Evolutionary conservation across 2,113 vertebrate genomes (phyloP).

Genomic region (Engystomops pustulosus): DNA sequence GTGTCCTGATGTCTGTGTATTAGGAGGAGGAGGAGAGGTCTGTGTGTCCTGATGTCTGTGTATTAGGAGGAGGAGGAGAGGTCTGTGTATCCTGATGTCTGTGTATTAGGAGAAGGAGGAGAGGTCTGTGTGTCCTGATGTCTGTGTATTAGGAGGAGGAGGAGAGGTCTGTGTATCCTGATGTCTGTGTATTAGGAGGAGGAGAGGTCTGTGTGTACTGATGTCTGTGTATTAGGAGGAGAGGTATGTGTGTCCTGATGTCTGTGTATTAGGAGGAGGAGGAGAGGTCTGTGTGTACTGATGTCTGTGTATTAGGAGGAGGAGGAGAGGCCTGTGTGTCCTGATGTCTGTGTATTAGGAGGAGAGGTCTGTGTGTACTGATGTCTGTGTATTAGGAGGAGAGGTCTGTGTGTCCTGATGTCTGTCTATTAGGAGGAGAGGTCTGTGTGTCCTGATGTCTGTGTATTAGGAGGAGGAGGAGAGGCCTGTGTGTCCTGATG

Average conservation of each 20-base stretch:
- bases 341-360: not conserved
- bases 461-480: not conserved
- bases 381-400: not conserved
- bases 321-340: not conserved
- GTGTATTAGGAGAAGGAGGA: too few species aligned
- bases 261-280: not conserved
- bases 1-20: too few species aligned
- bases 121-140: too few species aligned
- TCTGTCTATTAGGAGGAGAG: not conserved
- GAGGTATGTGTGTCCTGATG: not conserved
- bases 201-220: not conserved
- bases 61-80: not conserved
- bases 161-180: not conserved
- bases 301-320: not conserved
- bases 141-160: not conserved
- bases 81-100: too few species aligned
- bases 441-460: not conserved
- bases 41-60: not conserved
- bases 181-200: constrained; percentile 1
- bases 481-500: not conserved
- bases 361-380: not conserved
- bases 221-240: not conserved
- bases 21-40: not conserved
- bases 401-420: not conserved
- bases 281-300: not conserved